Percentiles rank a stretch among this genome's conserved stretches.
Conservation (phyloP, 35 echinoderm and acorn worm genomes). For the Lytechinus variegatus region DNA sequence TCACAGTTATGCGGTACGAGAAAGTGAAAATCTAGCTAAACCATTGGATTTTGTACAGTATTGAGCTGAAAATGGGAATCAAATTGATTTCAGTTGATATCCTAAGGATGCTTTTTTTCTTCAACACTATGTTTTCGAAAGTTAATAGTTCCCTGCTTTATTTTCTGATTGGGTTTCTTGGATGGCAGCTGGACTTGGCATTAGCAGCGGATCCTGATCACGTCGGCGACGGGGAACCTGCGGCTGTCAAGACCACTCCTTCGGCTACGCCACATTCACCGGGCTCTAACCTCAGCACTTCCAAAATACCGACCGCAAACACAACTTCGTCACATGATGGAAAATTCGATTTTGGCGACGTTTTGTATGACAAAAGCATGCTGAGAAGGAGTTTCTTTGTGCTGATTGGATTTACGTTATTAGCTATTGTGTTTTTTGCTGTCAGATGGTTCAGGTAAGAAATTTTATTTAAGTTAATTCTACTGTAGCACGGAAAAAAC, state of each 20-base stretch:
- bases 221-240: background rate
- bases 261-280: background rate
- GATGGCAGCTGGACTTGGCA: background rate
- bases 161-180: background rate
- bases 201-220: background rate
- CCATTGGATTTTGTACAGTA: background rate
- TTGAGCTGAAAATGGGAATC: background rate
- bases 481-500: too few relatives aligned
- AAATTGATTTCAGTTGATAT: background rate
- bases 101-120: background rate
- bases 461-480: too few relatives aligned
- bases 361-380: background rate
- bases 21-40: background rate
- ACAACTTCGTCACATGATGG: background rate
- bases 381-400: slow-evolving; percentile 61
- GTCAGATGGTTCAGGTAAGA: slow-evolving; percentile 56
- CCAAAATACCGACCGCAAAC: background rate
- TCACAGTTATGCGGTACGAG: too few relatives aligned
- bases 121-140: background rate
- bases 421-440: slow-evolving; percentile 53
- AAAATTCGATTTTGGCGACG: background rate
- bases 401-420: slow-evolving; percentile 47
- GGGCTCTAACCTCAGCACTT: background rate
- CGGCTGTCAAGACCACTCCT: background rate
- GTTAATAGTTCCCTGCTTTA: background rate